Percentiles rank a stretch among this genome's conserved stretches.
These are phyloP conservation scores for Sebastiscus albofasciatus DNA, from an alignment of 2,797 vertebrate species.

Conservation along the genomic window DNA sequence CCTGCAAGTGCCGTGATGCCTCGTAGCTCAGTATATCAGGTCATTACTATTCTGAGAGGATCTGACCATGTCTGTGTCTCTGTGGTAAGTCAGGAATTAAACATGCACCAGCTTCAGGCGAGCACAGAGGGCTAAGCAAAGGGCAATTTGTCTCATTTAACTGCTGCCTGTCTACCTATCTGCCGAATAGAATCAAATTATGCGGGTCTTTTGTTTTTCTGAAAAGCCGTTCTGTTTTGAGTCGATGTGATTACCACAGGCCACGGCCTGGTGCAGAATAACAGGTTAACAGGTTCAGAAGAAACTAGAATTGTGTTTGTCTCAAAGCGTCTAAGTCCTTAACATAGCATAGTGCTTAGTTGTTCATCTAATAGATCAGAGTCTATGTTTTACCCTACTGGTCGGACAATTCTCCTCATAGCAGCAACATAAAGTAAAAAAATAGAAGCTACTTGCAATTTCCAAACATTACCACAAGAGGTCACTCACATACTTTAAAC, in stretches of 20 bases:
- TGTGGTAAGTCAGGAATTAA: constrained; percentile 66
- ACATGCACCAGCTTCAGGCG: constrained; percentile 59
- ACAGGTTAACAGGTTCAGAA: neutral
- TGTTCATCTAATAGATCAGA: neutral
- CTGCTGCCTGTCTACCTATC: constrained; percentile 42
- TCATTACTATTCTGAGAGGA: constrained; percentile 69
- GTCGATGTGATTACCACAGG: constrained; percentile 38
- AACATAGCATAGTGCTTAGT: neutral
- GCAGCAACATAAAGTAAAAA: neutral
- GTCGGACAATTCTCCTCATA: neutral
- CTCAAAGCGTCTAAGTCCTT: neutral
- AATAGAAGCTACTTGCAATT: constrained; percentile 2
- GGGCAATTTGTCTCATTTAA: constrained; percentile 76
- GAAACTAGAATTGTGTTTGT: neutral
- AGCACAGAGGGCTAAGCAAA: constrained; percentile 66
- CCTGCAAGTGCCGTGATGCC: neutral
- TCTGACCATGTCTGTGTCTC: constrained; percentile 51
- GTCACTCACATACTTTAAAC: constrained; percentile 42
- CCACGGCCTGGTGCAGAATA: neutral
- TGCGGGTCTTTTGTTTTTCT: constrained; percentile 54
- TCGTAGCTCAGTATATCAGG: constrained; percentile 46
- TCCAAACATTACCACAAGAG: constrained; percentile 46
- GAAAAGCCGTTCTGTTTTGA: constrained; percentile 38
- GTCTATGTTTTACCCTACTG: neutral
- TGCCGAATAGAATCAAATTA: constrained; percentile 56